Base-by-base conservation (phyloP, 2,797 vertebrate genomes). In the Sparidentex hasta region DNA sequence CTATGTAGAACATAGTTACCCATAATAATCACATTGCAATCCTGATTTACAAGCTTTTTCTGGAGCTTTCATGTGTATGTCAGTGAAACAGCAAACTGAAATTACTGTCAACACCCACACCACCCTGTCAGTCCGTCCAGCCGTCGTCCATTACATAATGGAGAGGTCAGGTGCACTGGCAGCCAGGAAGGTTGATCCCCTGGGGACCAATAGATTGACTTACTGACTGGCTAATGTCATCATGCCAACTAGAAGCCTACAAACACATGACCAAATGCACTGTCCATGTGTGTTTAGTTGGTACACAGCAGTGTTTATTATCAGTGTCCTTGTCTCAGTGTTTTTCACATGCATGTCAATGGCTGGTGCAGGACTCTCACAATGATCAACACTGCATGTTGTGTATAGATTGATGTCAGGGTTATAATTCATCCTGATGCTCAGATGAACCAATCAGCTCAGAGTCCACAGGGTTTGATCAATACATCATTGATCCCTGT, bases 381-480 rank as follows among this genome's bases (percentile, higher is more conserved):
- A 73, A 56, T 65, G 50, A 86, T 75, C 71, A 56, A 43, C 43
- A 2, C 33, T 50, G 17, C n/a, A 55, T 54, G 57, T 46, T 52
- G 25, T 25, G 18, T 38, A 51, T 56, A 5, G 54, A 80, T 66
- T 46, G 47, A 77, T 74, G 59, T 47, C 9, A 57, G 13, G 12
- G 20, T 71, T 61, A 55, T 54, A 38, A 64, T 80, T 51, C 51
- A 55, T 48, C 23, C 55, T 41, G 61, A 67, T 43, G 46, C 44
- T 71, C 67, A 41, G 46, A 57, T 73, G 16, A 55, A 59, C 25
- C 59, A 21, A 47, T 62, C 21, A 11, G 59, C 47, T 51, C 33
- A 3, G 43, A 51, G 76, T 75, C 57, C 0, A 0, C 47, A 46
- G 58, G 50, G 74, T 74, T 74, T 33, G 51, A 76, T 87, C 79